phyloP scores from a whole-genome alignment of 2,113 vertebrate genomes.

The Podiceps cristatus region DNA sequence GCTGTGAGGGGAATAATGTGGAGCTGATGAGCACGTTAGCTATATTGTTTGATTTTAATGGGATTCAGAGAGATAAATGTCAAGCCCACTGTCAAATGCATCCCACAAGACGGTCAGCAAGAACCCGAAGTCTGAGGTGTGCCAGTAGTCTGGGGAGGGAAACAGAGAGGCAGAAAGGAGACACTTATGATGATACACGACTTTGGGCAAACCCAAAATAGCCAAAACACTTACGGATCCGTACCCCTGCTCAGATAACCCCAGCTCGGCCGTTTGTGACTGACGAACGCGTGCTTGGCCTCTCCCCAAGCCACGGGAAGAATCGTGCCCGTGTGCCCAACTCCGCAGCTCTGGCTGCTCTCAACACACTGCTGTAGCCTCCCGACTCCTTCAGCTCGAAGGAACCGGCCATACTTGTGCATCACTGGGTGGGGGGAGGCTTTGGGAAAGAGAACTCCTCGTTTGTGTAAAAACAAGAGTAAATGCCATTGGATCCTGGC shows the following conservation, averaged over 20 bases:
- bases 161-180: neutral
- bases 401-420: accelerated
- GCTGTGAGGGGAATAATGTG: neutral
- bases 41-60: neutral
- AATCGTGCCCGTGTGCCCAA: accelerated
- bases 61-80: neutral
- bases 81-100: neutral
- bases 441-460: neutral
- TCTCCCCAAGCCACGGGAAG: neutral
- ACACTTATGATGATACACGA: accelerated
- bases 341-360: neutral
- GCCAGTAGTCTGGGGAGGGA: neutral
- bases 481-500: neutral
- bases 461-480: neutral
- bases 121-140: neutral
- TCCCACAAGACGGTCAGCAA: accelerated
- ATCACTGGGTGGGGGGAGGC: neutral
- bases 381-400: neutral
- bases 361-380: neutral
- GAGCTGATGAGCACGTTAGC: neutral
- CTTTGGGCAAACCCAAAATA: neutral
- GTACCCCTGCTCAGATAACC: neutral
- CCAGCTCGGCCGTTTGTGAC: neutral
- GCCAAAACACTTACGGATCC: neutral
- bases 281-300: accelerated